Evolutionary conservation across 2,113 vertebrate species (phyloP), one percentile per base, ranked within the genome.

Genomic region (Aplodontia rufa): DNA sequence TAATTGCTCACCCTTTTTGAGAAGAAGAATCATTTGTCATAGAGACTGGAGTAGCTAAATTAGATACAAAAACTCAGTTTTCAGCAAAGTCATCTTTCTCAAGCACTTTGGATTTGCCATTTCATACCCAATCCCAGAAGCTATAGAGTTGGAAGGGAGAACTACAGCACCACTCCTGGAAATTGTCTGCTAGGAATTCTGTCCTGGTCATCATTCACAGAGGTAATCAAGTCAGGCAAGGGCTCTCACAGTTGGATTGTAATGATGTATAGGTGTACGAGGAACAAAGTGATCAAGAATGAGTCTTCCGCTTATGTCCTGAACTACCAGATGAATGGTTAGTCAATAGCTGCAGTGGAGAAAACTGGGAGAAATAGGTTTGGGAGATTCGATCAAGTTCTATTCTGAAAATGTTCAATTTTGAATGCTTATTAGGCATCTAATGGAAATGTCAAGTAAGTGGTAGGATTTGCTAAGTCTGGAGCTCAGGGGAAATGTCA

Each of bases 371-470:
- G 35, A 90, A 81, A 85, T 68, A 94, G 69, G 20, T 60, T 85
- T 37, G 53, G 26, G 45, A 93, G 60, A 74, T 20, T 66, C 58
- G 64, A 97, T 75, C 35, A 80, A 80, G 19, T 92, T 87, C 79
- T 89, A 47, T 42, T 87, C 94, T 58, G 20, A 88, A 95, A 89
- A 74, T 71, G 62, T 95, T 96, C 72, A 35, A 30, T 92, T 91
- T 93, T 87, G 95, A 88, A 91, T 74, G 62, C 74, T 94, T 86
- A 74, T 82, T 87, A 81, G 81, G 71, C 68, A 95, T 80, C 75
- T 71, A 92, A 94, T 90, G 78, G 49, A 96, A 93, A 91, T 69
- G 16, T 86, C 81, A 90, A 49, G 51, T 93, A 84, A 16, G 37
- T 72, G 17, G 53, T 53, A 88, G 58, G 53, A 85, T 85, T 42